Evolutionary conservation across 2,797 vertebrate genomes (phyloP).

Genomic region (Lithobates sylvaticus): DNA sequence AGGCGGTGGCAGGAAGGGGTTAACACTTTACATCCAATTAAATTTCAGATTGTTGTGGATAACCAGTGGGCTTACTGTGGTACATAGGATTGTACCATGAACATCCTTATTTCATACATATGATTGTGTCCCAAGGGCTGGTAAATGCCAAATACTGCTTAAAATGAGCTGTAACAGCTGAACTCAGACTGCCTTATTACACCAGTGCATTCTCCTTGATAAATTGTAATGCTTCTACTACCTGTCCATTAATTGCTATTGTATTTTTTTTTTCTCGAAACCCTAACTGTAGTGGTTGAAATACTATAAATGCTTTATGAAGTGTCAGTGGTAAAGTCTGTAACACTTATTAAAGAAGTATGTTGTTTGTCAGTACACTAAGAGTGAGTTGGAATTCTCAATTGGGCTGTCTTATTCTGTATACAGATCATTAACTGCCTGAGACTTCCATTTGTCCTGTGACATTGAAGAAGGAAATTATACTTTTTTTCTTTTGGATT

Average conservation of each 20-base stretch:
- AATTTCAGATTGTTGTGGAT: too few relatives aligned
- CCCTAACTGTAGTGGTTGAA: background rate
- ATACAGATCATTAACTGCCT: slow-evolving; percentile 55
- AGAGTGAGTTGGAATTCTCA: slow-evolving; percentile 33
- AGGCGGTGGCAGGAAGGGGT: too few relatives aligned
- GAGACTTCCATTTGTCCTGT: slow-evolving; percentile 52
- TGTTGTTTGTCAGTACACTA: slow-evolving; percentile 37
- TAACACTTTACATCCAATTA: too few relatives aligned
- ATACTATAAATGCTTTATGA: background rate
- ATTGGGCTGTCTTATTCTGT: slow-evolving; percentile 32
- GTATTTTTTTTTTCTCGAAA: background rate
- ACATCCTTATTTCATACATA: too few relatives aligned
- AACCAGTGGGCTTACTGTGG: too few relatives aligned
- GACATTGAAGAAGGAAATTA: slow-evolving; percentile 55
- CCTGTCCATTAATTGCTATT: background rate
- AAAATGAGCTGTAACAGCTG: too few relatives aligned
- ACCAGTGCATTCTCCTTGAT: background rate
- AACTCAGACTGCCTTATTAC: too few relatives aligned
- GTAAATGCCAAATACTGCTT: too few relatives aligned
- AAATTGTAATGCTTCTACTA: too few relatives aligned
- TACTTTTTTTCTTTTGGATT: slow-evolving; percentile 48
- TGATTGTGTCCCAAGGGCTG: too few relatives aligned
- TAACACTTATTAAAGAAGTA: slow-evolving; percentile 13
- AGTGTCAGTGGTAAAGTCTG: background rate
- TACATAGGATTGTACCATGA: too few relatives aligned